Evolutionary conservation across 2,113 vertebrate species (phyloP).

Genomic region (Eurystomus gularis): DNA sequence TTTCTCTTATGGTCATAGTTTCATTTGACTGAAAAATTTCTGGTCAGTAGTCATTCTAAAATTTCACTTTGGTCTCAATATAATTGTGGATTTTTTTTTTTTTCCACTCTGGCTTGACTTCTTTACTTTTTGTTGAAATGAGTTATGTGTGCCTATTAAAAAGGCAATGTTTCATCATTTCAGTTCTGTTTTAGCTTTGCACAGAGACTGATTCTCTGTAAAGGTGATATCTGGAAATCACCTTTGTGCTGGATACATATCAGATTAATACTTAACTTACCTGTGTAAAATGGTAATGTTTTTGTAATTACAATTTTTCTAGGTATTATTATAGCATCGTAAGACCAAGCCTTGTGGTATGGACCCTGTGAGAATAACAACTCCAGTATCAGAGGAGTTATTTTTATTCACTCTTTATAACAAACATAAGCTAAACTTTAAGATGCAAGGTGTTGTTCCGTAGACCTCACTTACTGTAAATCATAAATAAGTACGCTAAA

Average conservation of each 20-base stretch:
- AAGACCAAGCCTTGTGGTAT: not conserved
- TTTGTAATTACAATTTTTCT: not conserved
- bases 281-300: not conserved
- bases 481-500: not conserved
- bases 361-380: fast-evolving
- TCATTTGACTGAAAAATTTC: not conserved
- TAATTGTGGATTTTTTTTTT: not conserved
- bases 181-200: not conserved
- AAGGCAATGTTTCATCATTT: not conserved
- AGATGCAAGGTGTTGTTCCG: not conserved
- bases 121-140: not conserved
- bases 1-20: not conserved
- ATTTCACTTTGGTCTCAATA: not conserved
- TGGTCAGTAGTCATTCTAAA: not conserved
- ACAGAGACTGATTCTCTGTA: not conserved
- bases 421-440: not conserved
- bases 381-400: not conserved
- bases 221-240: not conserved
- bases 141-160: not conserved
- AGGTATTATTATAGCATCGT: not conserved
- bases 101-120: not conserved
- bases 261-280: not conserved
- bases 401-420: not conserved
- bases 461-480: not conserved
- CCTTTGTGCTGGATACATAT: not conserved